phyloP scores from a whole-genome alignment of 2,797 vertebrate species.

The Clarias pachynema region DNA sequence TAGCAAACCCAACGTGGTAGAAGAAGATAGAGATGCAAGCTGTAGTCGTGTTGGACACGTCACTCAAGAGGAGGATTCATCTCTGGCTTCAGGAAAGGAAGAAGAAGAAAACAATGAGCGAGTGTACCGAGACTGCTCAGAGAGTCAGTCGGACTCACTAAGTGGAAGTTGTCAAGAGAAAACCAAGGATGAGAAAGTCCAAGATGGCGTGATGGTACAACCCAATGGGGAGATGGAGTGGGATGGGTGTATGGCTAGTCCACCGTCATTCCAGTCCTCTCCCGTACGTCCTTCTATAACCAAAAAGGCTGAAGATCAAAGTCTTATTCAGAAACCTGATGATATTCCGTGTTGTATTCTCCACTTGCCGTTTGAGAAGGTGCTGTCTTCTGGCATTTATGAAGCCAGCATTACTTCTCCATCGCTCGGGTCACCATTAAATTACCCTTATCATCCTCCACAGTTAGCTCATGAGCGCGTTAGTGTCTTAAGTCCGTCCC shows the following conservation, averaged over 20 bases:
- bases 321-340: constrained; percentile 14
- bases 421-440: constrained; percentile 60
- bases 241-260: not conserved
- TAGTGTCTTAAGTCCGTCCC: constrained; percentile 77
- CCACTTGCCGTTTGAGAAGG: constrained; percentile 67
- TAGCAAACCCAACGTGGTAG: constrained; percentile 47
- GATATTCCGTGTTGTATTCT: constrained; percentile 65
- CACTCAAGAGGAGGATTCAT: constrained; percentile 61
- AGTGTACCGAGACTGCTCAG: constrained; percentile 4
- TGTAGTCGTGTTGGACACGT: constrained; percentile 51
- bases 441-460: constrained; percentile 69
- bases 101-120: constrained; percentile 8
- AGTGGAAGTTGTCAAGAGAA: constrained; percentile 48
- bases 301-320: constrained; percentile 26
- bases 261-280: constrained; percentile 6
- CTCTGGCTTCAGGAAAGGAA: constrained; percentile 62
- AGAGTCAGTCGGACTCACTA: constrained; percentile 28
- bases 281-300: constrained; percentile 14
- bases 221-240: constrained; percentile 39
- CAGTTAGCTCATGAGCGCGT: constrained; percentile 69
- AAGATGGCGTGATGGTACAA: constrained; percentile 34
- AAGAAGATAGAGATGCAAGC: constrained; percentile 57
- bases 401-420: constrained; percentile 52
- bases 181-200: constrained; percentile 55
- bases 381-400: constrained; percentile 54